Conservation (phyloP, 1,140 invertebrate genomes). For the Ylistrum balloti region DNA sequence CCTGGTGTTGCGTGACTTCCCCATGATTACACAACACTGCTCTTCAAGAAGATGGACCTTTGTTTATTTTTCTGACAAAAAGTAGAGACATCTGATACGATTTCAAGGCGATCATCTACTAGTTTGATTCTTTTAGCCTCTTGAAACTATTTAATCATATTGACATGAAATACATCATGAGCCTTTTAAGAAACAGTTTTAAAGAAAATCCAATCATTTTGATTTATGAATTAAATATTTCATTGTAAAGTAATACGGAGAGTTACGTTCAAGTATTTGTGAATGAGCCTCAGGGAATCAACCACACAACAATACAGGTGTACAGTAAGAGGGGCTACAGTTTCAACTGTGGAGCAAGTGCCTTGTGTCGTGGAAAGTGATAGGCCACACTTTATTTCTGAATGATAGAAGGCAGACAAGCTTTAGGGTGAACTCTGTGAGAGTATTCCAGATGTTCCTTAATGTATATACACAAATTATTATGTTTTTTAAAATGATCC, state of each 20-base stretch:
- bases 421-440: neutral
- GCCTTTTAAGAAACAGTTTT: constrained; percentile 39
- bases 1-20: neutral
- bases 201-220: constrained; percentile 40
- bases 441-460: neutral
- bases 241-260: constrained; percentile 31
- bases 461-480: neutral
- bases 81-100: constrained; percentile 2
- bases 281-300: neutral
- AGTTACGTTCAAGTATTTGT: constrained; percentile 35
- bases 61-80: constrained; percentile 40
- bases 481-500: neutral
- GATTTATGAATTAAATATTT: constrained; percentile 40
- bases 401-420: neutral
- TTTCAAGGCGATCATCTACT: constrained; percentile 19
- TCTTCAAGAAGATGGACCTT: neutral
- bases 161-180: constrained; percentile 34
- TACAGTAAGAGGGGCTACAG: neutral
- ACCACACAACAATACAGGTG: neutral
- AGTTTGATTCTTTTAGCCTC: neutral
- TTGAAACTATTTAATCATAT: constrained; percentile 22
- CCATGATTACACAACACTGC: neutral
- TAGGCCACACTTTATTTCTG: neutral
- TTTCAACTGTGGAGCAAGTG: constrained; percentile 3
- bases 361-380: neutral